Evolutionary conservation across 2,888 invertebrate genomes (phyloP).

Genomic region (Gibbula magus): DNA sequence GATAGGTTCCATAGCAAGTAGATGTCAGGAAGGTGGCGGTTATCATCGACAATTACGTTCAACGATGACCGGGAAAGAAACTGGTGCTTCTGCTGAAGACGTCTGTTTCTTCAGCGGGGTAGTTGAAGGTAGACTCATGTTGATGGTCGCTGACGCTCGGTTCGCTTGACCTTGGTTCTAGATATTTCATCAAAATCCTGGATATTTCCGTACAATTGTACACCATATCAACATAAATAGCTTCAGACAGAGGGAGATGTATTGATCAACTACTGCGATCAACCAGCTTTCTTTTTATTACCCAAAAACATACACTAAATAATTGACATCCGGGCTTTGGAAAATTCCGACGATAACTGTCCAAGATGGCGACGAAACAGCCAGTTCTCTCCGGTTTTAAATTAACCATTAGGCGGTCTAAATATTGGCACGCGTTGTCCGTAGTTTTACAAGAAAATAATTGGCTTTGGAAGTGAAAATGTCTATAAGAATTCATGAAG

Average conservation of each 20-base stretch:
- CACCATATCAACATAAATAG: too few relatives aligned
- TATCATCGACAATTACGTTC: not conserved
- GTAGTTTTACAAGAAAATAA: too few relatives aligned
- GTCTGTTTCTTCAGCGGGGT: not conserved
- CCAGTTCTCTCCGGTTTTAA: slow-evolving; percentile 4
- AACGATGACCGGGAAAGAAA: not conserved
- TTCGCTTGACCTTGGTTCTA: too few relatives aligned
- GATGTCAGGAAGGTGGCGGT: not conserved
- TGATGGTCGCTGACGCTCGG: too few relatives aligned
- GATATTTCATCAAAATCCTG: too few relatives aligned
- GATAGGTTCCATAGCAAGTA: not conserved
- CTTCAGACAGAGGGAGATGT: too few relatives aligned
- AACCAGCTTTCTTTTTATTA: not conserved
- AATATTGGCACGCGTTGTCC: too few relatives aligned
- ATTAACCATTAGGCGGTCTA: too few relatives aligned
- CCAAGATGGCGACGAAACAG: not conserved
- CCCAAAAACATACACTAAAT: not conserved
- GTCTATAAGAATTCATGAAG: too few relatives aligned
- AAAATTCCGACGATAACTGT: not conserved
- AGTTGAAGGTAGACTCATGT: not conserved
- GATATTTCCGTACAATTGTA: too few relatives aligned
- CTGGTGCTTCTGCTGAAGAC: not conserved
- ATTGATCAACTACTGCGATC: too few relatives aligned
- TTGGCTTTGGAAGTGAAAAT: too few relatives aligned
- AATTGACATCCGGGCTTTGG: not conserved